Evolutionary conservation across 2,797 vertebrate species (phyloP), one percentile per base, ranked within the genome.

Genomic region (Thamnophis elegans): DNA sequence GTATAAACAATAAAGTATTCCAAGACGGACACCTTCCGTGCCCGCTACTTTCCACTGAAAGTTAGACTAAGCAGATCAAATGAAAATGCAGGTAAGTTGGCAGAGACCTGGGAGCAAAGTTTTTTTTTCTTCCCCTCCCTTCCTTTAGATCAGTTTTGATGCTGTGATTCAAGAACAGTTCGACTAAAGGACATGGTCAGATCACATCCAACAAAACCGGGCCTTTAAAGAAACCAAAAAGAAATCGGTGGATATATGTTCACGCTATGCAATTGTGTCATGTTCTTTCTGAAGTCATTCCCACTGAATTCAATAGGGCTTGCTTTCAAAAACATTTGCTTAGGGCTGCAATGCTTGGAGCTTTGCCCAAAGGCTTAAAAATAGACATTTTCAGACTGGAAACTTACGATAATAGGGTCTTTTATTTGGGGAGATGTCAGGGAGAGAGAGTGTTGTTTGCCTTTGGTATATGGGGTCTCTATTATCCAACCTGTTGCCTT

Each of bases 41-140:
- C 36, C 32, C 1, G 7, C 53, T 51, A 25, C 47, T 54, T 54
- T 8, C 22, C 11, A 6, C 8, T 85, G n/a, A 54, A 56, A 60
- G n/a, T 42, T 14, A 16, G n/a, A 14, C 25, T 26, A 82, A 62
- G 9, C 32, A n/a, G 62, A 78, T 47, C 16, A 59, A 36, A 36
- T 36, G 20, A 58, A 92, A 87, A 90, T 53, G n/a, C 11, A 56
- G 36, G 32, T 36, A 18, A 5, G 6, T 11, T 51, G 53, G 11
- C 7, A 18, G n/a, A 88, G 47, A 62, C 51, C 36, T 28, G 12
- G 4, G 26, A 42, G 65, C 2, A 88, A 91, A 73, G 12, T 26
- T 22, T 3, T 0, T 14, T 20, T 5, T 0, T 2, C 9, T 1
- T 1, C 5, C 1, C 0, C 18, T 7, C 36, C 5, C 60, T n/a